Percentiles rank a stretch among this genome's conserved stretches.
Evolutionary conservation across 2,113 vertebrate species (phyloP).

Genomic region (Leptobrachium leishanense): DNA sequence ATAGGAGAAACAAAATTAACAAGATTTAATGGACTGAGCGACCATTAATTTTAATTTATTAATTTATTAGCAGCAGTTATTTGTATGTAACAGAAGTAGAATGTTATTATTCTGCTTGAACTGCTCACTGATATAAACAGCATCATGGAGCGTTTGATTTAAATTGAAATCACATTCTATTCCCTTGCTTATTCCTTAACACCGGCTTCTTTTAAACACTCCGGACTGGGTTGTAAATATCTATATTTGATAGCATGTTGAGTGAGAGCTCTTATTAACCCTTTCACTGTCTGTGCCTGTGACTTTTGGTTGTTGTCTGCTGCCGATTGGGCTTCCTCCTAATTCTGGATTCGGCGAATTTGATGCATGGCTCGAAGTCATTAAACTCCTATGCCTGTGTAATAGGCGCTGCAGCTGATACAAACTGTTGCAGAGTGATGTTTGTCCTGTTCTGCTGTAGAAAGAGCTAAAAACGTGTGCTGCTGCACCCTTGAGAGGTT

Average conservation of each 20-base stretch:
- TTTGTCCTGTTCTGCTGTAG: too few species aligned
- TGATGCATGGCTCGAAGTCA: too few species aligned
- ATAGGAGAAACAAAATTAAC: constrained; percentile 70
- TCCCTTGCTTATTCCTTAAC: constrained; percentile 47
- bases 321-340: too few species aligned
- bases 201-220: constrained; percentile 50
- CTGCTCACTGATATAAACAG: constrained; percentile 57
- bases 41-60: constrained; percentile 70
- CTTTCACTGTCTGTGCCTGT: constrained; percentile 10
- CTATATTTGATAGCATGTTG: constrained; percentile 51
- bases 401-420: too few species aligned
- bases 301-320: too few species aligned
- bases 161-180: constrained; percentile 58
- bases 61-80: constrained; percentile 68
- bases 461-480: too few species aligned
- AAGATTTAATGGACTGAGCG: constrained; percentile 69
- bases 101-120: constrained; percentile 58
- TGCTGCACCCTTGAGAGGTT: too few species aligned
- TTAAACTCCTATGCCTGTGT: too few species aligned
- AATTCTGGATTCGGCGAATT: too few species aligned
- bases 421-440: too few species aligned
- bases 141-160: constrained; percentile 54
- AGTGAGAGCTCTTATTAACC: constrained; percentile 56
- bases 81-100: constrained; percentile 52
- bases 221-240: constrained; percentile 46